Percentiles rank a stretch among this genome's conserved stretches.
phyloP scores from a whole-genome alignment of 2,113 vertebrate species.

The Lamprotornis superbus region DNA sequence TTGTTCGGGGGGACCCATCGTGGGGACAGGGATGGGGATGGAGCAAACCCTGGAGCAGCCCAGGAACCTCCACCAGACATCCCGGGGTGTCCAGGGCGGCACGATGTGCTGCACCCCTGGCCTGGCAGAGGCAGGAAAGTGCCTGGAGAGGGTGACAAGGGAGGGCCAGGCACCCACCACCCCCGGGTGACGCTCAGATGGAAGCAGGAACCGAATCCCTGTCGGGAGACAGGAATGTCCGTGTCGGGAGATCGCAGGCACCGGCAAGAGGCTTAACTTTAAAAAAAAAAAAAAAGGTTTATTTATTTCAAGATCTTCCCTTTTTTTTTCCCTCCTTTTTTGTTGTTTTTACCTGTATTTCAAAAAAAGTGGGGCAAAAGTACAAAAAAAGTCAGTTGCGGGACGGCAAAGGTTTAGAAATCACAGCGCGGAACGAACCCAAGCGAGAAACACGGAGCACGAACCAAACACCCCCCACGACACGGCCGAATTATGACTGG shows the following conservation, averaged over 20 bases:
- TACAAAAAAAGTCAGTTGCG: constrained; percentile 89
- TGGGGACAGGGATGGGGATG: not conserved
- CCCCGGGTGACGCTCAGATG: fast-evolving
- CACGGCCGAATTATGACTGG: constrained; percentile 20
- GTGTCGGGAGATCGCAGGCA: not conserved
- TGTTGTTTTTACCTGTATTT: constrained; percentile 77
- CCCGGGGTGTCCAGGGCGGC: fast-evolving
- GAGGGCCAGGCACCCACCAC: not conserved
- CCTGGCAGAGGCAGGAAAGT: not conserved
- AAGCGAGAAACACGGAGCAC: constrained; percentile 72
- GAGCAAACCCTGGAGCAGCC: not conserved
- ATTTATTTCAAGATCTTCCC: constrained; percentile 93
- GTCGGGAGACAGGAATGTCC: too few relatives aligned
- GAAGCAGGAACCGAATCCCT: not conserved
- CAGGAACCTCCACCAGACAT: not conserved
- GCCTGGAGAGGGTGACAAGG: not conserved
- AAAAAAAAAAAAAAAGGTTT: constrained; percentile 76
- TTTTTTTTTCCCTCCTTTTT: constrained; percentile 37
- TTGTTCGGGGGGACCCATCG: fast-evolving
- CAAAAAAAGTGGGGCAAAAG: constrained; percentile 87
- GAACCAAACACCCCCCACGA: constrained; percentile 53
- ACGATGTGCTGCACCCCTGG: not conserved
- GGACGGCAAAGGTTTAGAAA: constrained; percentile 91
- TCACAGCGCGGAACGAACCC: constrained; percentile 79
- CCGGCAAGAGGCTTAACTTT: constrained; percentile 40